These are phyloP conservation scores for Aphelocoma californica DNA, from an alignment of 2,797 vertebrate genomes.

Conservation along the genomic window DNA sequence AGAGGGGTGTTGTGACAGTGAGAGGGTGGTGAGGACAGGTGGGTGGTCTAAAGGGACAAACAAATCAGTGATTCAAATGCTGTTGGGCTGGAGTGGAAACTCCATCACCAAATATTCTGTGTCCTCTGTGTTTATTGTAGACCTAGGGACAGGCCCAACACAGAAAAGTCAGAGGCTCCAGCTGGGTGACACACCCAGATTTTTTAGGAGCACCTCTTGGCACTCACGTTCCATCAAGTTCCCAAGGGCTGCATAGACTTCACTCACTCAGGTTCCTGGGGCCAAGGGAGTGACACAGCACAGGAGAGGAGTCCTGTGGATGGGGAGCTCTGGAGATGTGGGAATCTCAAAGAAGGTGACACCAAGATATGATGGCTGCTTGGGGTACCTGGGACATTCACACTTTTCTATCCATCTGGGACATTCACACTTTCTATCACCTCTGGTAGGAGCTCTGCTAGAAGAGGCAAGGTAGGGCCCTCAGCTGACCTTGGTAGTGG, in stretches of 20 bases:
- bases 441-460: neutral
- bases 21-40: neutral
- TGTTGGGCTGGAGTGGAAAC: neutral
- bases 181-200: neutral
- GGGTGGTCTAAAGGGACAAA: neutral
- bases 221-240: neutral
- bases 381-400: neutral
- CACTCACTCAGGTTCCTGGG: neutral
- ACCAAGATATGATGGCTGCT: rapidly evolving
- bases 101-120: neutral
- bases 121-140: neutral
- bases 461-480: neutral
- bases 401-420: neutral
- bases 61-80: neutral
- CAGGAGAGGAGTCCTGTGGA: neutral
- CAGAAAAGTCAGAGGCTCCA: neutral
- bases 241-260: neutral
- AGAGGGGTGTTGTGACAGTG: neutral
- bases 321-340: neutral
- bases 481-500: neutral
- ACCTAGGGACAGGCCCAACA: neutral
- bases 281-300: neutral
- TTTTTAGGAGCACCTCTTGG: neutral
- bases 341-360: neutral
- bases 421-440: neutral